Percentiles rank a stretch among this genome's conserved stretches.
phyloP scores from a whole-genome alignment of 2,888 invertebrate species.

The Tachina fera region DNA sequence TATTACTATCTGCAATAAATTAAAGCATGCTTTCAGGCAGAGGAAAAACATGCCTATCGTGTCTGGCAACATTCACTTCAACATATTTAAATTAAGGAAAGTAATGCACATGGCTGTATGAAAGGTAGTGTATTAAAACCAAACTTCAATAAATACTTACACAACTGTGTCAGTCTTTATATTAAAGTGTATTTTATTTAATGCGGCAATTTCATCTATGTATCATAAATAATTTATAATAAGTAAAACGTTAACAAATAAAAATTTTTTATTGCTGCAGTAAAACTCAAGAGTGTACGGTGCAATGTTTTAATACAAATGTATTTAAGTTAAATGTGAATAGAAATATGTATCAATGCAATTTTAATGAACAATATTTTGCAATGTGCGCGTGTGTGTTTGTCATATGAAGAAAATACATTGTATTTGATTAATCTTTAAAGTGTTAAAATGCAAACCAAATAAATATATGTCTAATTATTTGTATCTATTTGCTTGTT shows the following conservation, averaged over 20 bases:
- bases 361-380: not conserved
- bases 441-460: not conserved
- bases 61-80: not conserved
- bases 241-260: conserved; percentile 2
- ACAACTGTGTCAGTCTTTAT: conserved; percentile 39
- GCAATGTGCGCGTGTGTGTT: not conserved
- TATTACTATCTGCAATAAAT: not conserved
- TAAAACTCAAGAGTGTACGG: not conserved
- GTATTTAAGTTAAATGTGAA: not conserved
- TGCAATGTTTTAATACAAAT: not conserved
- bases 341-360: not conserved
- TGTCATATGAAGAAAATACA: not conserved
- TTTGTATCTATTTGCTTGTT: not conserved
- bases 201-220: conserved; percentile 17
- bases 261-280: not conserved
- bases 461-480: not conserved
- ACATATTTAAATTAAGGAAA: not conserved
- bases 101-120: not conserved
- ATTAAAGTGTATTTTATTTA: conserved; percentile 15
- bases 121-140: not conserved
- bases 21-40: not conserved
- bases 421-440: not conserved
- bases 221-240: not conserved
- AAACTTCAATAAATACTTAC: not conserved
- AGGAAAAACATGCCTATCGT: not conserved